Conservation (phyloP, 2,797 vertebrate genomes). For the Sebastes reedi region DNA sequence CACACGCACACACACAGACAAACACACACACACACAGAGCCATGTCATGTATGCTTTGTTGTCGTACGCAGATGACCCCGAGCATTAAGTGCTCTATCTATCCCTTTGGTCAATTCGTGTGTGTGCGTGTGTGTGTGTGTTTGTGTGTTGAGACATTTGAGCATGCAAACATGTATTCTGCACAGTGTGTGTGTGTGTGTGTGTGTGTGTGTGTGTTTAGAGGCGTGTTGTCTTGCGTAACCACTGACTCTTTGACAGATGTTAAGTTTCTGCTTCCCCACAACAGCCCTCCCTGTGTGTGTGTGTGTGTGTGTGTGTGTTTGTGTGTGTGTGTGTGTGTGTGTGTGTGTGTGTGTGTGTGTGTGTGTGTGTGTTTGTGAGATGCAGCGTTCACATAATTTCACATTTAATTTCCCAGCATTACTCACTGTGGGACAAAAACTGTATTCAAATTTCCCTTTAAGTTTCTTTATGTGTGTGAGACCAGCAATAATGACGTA, state of each 20-base stretch:
- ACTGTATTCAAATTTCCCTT: background rate
- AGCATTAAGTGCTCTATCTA: background rate
- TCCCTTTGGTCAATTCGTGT: background rate
- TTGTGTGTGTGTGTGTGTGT: too few relatives aligned
- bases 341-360: background rate
- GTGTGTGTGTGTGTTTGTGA: background rate
- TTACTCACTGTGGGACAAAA: background rate
- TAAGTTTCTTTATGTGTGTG: background rate
- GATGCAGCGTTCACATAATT: background rate
- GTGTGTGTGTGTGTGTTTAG: background rate
- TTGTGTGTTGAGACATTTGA: background rate
- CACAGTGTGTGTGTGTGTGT: background rate
- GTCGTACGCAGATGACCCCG: background rate
- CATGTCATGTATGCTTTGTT: conserved; percentile 1
- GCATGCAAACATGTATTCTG: too few relatives aligned
- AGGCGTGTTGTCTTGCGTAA: background rate
- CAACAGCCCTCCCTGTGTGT: too few relatives aligned
- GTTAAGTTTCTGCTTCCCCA: background rate
- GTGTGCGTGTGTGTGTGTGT: background rate
- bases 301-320: too few relatives aligned
- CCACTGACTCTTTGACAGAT: background rate
- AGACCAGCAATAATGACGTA: too few relatives aligned
- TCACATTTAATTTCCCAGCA: background rate
- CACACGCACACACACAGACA: background rate
- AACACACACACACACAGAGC: background rate